Base-by-base conservation (phyloP, 2,113 vertebrate species). In the Platanista minor region DNA sequence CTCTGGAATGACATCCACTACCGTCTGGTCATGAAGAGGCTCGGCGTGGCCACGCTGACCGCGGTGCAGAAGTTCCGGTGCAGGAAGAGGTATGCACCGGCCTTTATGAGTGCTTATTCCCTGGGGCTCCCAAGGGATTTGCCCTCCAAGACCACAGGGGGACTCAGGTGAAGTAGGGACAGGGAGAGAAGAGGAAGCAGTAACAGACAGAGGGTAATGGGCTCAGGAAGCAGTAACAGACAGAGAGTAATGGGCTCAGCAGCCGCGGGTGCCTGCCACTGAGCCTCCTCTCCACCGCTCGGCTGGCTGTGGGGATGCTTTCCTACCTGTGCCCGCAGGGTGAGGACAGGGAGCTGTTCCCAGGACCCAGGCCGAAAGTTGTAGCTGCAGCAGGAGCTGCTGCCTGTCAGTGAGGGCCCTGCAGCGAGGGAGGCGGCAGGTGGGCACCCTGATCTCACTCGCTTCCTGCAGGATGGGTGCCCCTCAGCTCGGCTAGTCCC, bases 1-100 rank as follows among this genome's bases (percentile, higher is more conserved):
- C 98, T 98, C 57, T 99, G 98, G 98, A 96, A 99, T 6, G 97
- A 98, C 95, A 96, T 99, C 93, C 98, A 99, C 83, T 99, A 98
- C 88, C 36, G 0, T 14, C 92, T 97, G 67, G 2, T 31, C 41
- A 98, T 97, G 98, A 94, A 94, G 96, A 97, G 94, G 25, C 78
- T 95, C 0, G 96, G 91, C 0, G 88, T 2, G 1, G 78, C 83
- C 74, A 89, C 8, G 18, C 96, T 99, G 96, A 99, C 98, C 1
- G 81, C 98, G 0, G 64, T 98, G 96, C 98, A 99, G 96, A 98
- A 92, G 67, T 99, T 98, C 96, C 97, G 98, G 8, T 98, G 97
- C 97, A 97, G 98, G 85, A 98, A 98, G 97, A 98, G 98, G 98
- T 99, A 98, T 18, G 0, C 0, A 1, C 1, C 8, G 2, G 25